A percentile compares a stretch with the other conserved stretches of the same genome.
Conservation (phyloP, 2,888 invertebrate genomes). For the Himalopsyche kuldschensis region DNA sequence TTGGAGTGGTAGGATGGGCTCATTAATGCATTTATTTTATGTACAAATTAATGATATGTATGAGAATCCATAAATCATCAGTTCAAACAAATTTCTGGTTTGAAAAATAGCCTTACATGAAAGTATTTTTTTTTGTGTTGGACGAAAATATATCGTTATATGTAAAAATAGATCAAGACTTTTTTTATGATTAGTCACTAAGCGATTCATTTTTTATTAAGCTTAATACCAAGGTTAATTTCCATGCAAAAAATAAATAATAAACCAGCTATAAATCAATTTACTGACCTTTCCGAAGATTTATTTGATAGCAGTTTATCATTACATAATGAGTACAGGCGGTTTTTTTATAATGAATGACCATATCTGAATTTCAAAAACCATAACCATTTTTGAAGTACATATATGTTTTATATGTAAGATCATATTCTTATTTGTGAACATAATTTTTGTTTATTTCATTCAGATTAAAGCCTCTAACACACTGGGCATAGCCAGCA, state of each 20-base stretch:
- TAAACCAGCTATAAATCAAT: not conserved
- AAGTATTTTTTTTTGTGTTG: too few species aligned
- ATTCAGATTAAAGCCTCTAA: too few species aligned
- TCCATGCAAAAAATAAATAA: not conserved
- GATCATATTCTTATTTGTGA: too few species aligned
- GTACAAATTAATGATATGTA: too few species aligned
- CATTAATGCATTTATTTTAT: too few species aligned
- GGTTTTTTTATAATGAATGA: not conserved
- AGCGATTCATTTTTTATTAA: not conserved
- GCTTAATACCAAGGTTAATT: not conserved
- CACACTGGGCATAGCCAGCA: too few species aligned
- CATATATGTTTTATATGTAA: too few species aligned
- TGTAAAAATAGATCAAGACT: not conserved
- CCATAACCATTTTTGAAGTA: not conserved
- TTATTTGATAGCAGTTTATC: not conserved
- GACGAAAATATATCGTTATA: not conserved
- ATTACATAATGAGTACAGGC: not conserved
- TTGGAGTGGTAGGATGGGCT: too few species aligned
- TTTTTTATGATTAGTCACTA: not conserved
- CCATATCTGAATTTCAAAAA: not conserved
- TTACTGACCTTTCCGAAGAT: not conserved
- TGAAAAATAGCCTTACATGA: too few species aligned
- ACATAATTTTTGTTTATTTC: too few species aligned
- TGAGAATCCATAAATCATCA: too few species aligned
- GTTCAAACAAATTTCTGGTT: too few species aligned